phyloP scores from a whole-genome alignment of 2,113 vertebrate species.

The Sinocyclocheilus grahami region DNA sequence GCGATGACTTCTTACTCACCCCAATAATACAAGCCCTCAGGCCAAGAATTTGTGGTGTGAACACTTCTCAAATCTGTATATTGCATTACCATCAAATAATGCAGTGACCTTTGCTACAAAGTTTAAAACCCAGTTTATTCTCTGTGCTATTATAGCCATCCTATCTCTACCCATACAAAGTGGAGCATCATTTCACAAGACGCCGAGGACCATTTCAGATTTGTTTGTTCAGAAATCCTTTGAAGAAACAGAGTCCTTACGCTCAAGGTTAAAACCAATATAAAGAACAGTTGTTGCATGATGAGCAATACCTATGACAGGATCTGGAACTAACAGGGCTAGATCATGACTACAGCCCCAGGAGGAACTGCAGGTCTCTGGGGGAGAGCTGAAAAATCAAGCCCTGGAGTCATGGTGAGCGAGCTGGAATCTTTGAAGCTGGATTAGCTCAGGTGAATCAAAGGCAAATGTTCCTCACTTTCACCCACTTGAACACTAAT shows the following conservation, averaged over 20 bases:
- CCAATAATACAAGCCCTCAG: constrained; percentile 19
- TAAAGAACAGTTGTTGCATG: constrained; percentile 13
- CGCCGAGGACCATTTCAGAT: not conserved
- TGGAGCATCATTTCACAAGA: not conserved
- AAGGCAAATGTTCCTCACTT: constrained; percentile 17
- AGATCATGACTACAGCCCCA: constrained; percentile 26
- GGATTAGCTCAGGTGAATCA: constrained; percentile 45
- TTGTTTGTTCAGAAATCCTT: constrained; percentile 38
- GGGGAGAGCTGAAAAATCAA: not conserved
- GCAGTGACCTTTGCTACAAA: not conserved
- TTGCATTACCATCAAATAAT: constrained; percentile 22
- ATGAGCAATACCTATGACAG: constrained; percentile 27
- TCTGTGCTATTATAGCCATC: not conserved
- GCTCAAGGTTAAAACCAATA: constrained; percentile 26
- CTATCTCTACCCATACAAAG: not conserved
- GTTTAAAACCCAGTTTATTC: constrained; percentile 8
- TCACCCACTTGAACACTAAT: constrained; percentile 10
- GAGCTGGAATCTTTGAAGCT: constrained; percentile 37
- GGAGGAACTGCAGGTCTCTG: constrained; percentile 23
- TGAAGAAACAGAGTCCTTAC: constrained; percentile 9
- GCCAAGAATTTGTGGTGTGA: not conserved
- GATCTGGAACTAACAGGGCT: constrained; percentile 39
- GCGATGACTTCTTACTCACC: constrained; percentile 28
- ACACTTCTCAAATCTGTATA: constrained; percentile 17
- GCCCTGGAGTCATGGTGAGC: constrained; percentile 5